These are phyloP conservation scores for Pseudomyrmex gracilis DNA, from an alignment of 1,140 invertebrate genomes.

Conservation along the genomic window DNA sequence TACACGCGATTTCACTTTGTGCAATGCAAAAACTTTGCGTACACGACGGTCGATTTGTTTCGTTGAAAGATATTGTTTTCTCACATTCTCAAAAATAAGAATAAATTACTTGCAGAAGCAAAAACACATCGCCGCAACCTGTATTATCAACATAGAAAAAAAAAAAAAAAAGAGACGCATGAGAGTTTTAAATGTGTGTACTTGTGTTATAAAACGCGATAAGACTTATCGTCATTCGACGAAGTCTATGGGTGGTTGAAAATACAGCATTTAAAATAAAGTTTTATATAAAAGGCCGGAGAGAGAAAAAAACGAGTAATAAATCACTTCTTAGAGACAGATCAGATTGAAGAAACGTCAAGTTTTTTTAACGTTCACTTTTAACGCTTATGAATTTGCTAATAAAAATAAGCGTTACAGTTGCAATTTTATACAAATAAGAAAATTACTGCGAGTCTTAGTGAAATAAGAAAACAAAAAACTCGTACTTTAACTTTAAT, in stretches of 20 bases:
- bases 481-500: background rate
- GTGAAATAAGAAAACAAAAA: too few relatives aligned
- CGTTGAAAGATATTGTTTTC: background rate
- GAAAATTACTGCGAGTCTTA: background rate
- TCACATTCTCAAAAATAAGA: background rate
- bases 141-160: background rate
- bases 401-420: background rate
- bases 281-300: background rate
- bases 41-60: background rate
- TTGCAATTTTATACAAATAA: background rate
- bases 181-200: background rate
- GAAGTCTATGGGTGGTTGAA: background rate
- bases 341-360: constrained; percentile 18
- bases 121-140: background rate
- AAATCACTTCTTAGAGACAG: constrained; percentile 3
- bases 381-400: background rate
- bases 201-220: constrained; percentile 16
- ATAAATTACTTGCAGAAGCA: constrained; percentile 9
- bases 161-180: background rate
- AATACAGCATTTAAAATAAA: constrained; percentile 22
- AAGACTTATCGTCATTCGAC: background rate
- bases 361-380: constrained; percentile 3
- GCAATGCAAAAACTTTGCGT: constrained; percentile 15
- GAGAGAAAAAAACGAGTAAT: constrained; percentile 7
- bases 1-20: constrained; percentile 26